phyloP scores from a whole-genome alignment of 2,888 invertebrate genomes.

The Syrista parreyssii region DNA sequence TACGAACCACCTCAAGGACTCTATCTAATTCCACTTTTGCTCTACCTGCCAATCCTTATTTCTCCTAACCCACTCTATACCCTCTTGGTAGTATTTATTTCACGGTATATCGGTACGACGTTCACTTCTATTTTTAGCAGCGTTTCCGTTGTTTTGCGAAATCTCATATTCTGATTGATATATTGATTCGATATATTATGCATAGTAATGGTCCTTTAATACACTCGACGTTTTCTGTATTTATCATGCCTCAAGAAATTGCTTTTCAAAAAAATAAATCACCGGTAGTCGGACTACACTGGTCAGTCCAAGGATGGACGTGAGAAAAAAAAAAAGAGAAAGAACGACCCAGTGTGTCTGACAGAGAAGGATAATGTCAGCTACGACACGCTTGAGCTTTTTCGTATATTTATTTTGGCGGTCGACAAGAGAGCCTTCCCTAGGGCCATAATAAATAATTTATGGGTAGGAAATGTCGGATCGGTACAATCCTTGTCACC shows the following conservation, averaged over 20 bases:
- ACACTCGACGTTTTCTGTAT: neutral
- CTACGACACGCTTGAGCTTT: neutral
- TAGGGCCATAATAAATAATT: neutral
- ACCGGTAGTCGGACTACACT: neutral
- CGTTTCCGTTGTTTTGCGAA: neutral
- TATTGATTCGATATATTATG: neutral
- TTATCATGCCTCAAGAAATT: neutral
- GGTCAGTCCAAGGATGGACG: neutral
- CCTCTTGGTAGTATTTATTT: neutral
- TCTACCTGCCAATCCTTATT: neutral
- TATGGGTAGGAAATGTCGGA: neutral
- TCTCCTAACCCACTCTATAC: neutral
- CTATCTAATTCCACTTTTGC: neutral
- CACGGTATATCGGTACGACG: neutral
- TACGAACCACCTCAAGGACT: neutral
- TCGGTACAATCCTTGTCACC: neutral
- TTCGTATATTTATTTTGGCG: neutral
- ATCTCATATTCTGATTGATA: neutral
- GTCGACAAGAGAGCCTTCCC: neutral
- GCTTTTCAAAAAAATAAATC: neutral
- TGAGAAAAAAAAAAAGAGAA: neutral
- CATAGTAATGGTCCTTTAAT: neutral
- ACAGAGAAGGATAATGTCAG: neutral
- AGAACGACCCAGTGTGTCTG: neutral
- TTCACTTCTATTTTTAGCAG: neutral